A percentile compares a stretch with the other conserved stretches of the same genome.
phyloP scores from a whole-genome alignment of 53 echinoderm and acorn worm species.

The Actinopyga echinites region DNA sequence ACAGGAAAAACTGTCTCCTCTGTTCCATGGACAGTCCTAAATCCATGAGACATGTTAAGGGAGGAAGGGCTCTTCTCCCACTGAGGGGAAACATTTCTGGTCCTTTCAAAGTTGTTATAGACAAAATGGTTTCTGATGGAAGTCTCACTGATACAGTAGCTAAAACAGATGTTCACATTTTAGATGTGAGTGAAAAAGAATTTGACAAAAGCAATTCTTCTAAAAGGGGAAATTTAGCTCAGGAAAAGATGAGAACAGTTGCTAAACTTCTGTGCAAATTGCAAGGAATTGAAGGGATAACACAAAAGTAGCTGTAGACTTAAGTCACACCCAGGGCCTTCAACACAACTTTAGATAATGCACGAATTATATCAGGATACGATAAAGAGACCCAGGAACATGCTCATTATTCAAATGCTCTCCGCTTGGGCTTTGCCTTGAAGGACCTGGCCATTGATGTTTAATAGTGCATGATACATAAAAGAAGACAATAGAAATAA shows the following conservation, averaged over 20 bases:
- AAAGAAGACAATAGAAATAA: conserved; percentile 1
- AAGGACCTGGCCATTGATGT: conserved; percentile 52
- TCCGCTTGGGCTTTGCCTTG: conserved; percentile 44
- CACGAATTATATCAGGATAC: conserved; percentile 36
- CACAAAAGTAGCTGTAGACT: not conserved
- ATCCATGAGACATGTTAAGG: not conserved
- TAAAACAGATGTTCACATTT: conserved; percentile 34
- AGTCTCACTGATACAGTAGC: no score
- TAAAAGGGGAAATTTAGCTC: conserved; percentile 8
- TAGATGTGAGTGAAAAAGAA: conserved; percentile 37
- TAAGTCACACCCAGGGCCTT: conserved; percentile 16
- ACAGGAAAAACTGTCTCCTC: conserved; percentile 16
- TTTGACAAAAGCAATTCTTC: conserved; percentile 41
- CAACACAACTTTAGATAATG: not conserved
- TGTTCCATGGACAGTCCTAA: not conserved
- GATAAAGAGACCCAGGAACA: conserved; percentile 5
- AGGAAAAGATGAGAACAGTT: conserved; percentile 48
- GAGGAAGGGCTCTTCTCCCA: conserved; percentile 3
- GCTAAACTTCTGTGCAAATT: conserved; percentile 31
- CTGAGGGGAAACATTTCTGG: not conserved
- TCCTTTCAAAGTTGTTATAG: not conserved
- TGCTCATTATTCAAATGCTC: conserved; percentile 41
- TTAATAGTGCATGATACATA: conserved; percentile 27
- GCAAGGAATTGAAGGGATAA: conserved; percentile 14
- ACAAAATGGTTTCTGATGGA: not conserved